A percentile compares a stretch with the other conserved stretches of the same genome.
These are phyloP conservation scores for Narcine bancroftii DNA, from an alignment of 2,113 vertebrate genomes.

Conservation along the genomic window DNA sequence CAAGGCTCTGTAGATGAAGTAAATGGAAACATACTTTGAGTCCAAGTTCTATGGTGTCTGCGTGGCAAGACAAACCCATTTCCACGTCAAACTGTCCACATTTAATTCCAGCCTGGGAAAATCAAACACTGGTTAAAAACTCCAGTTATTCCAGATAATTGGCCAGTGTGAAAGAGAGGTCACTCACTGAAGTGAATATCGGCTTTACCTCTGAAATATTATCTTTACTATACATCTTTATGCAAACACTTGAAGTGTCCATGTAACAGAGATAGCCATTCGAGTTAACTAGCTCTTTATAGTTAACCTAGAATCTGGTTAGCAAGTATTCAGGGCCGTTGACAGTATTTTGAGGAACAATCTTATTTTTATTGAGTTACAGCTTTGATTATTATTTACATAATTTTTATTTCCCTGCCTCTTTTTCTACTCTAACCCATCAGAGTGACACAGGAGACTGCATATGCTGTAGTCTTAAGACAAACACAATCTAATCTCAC, in stretches of 20 bases:
- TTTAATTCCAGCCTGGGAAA: slow-evolving; percentile 17
- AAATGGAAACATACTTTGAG: background rate
- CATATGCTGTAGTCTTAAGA: too few species aligned
- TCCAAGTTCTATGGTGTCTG: background rate
- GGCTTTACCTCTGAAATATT: slow-evolving; percentile 18
- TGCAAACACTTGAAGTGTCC: slow-evolving; percentile 9
- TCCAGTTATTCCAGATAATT: background rate
- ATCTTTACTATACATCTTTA: slow-evolving; percentile 36
- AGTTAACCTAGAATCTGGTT: background rate
- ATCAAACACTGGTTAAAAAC: slow-evolving; percentile 23
- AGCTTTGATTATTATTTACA: background rate
- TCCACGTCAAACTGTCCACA: background rate
- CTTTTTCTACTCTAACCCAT: background rate
- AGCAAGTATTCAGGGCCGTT: background rate
- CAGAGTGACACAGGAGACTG: too few species aligned
- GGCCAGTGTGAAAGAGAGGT: background rate
- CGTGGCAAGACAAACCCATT: background rate
- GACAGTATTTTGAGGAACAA: background rate
- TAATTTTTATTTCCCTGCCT: background rate
- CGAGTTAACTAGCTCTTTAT: background rate
- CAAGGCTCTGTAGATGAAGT: background rate
- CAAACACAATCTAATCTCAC: too few species aligned
- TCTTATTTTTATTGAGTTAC: background rate
- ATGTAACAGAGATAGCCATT: background rate
- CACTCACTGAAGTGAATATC: background rate